Conservation (phyloP, 2,113 vertebrate species). For the Sander lucioperca region DNA sequence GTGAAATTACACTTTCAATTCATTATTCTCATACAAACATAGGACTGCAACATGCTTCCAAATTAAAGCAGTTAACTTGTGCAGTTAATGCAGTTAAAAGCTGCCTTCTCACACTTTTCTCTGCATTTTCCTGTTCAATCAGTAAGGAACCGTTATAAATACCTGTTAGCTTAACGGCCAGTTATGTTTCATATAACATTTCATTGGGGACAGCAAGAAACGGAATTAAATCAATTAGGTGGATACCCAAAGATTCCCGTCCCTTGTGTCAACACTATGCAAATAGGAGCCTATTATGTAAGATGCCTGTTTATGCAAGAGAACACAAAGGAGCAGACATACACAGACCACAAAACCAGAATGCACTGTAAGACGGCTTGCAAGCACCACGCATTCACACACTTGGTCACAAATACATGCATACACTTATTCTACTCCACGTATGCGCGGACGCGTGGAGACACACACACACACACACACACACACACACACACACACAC, state of each 20-base stretch:
- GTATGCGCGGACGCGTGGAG: too few species aligned
- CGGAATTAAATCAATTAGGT: neutral
- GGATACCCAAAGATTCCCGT: neutral
- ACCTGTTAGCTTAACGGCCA: neutral
- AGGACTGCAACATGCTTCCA: neutral
- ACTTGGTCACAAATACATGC: neutral
- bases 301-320: constrained; percentile 73
- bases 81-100: neutral
- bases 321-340: constrained; percentile 40
- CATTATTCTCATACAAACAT: neutral
- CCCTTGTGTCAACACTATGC: constrained; percentile 68
- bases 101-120: neutral
- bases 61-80: neutral
- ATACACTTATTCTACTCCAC: neutral
- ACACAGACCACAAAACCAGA: constrained; percentile 60
- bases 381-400: constrained; percentile 11
- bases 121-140: neutral
- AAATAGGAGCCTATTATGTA: constrained; percentile 81
- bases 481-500: constrained; percentile 11
- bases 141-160: neutral
- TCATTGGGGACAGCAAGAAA: neutral
- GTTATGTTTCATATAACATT: neutral
- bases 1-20: neutral
- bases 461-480: neutral
- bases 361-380: constrained; percentile 21